Base-by-base conservation (phyloP, 2,888 invertebrate genomes). In the Erpobdella octoculata region DNA sequence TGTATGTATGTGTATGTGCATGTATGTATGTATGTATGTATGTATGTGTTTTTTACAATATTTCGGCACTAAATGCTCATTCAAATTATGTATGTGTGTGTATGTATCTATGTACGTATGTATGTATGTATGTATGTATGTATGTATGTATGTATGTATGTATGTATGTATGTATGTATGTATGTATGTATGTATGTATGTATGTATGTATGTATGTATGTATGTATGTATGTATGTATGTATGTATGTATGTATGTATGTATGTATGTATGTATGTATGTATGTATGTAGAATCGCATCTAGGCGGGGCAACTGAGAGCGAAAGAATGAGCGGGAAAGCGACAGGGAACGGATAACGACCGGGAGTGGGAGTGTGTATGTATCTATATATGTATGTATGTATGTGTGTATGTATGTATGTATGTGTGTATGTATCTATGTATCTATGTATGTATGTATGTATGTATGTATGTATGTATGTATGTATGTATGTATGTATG, bases 371-470 rank as follows among this genome's bases (percentile, higher is more conserved):
- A n/a, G n/a, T n/a, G n/a, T n/a, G n/a, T n/a, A n/a, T n/a, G n/a
- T n/a, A n/a, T n/a, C n/a, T n/a, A n/a, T n/a, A n/a, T 59, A 59
- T 59, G 59, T 59, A 59, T 59, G 59, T 59, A 59, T 59, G 59
- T 59, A 59, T 59, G 59, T 41, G n/a, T 41, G 46, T 41, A 41
- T 41, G 46, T 41, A 41, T 41, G 46, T 41, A 41, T 58, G 36
- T 5, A 28, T 61, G 15, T 58, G 35, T 61, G 38, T 25, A 66
- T 71, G 38, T 46, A 48, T 67, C 31, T 41, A 65, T 71, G 38
- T 25, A 41, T 67, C 33, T 66, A 71, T 71, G 37, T 70, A 70
- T 70, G 9, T 70, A 70, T 70, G 31, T 70, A 70, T 70, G 31
- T 70, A 70, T 70, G 31, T 70, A 70, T 12, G 46, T 15, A 41